Conservation (phyloP, 2,888 invertebrate genomes). For the Mellilla xanthometata region DNA sequence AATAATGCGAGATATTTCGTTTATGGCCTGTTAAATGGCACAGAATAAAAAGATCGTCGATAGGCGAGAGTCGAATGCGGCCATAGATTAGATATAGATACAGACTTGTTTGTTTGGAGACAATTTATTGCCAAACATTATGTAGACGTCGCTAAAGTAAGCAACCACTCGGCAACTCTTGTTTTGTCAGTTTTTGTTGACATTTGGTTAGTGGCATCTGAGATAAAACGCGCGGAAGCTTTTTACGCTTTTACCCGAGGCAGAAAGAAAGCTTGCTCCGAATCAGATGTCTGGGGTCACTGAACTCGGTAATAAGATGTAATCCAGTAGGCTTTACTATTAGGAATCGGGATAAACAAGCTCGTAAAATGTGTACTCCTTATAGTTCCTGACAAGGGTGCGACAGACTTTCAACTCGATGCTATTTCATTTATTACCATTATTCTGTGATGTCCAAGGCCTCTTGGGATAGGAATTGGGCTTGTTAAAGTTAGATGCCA, state of each 20-base stretch:
- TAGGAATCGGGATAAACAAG: slow-evolving; percentile 52
- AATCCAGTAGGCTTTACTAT: slow-evolving; percentile 22
- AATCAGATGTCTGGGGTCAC: slow-evolving; percentile 21
- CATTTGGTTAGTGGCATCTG: slow-evolving; percentile 18
- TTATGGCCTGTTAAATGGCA: slow-evolving; percentile 64
- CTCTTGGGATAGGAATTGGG: slow-evolving; percentile 3
- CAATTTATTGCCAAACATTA: slow-evolving; percentile 62
- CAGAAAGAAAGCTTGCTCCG: slow-evolving; percentile 6
- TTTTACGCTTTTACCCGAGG: slow-evolving; percentile 11
- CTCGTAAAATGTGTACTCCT: slow-evolving; percentile 53
- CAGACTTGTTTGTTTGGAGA: slow-evolving; percentile 57
- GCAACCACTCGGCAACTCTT: slow-evolving; percentile 37
- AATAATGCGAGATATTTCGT: slow-evolving; percentile 53
- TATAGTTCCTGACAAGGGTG: slow-evolving; percentile 53
- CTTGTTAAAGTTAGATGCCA: slow-evolving; percentile 1
- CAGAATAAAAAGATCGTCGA: slow-evolving; percentile 69
- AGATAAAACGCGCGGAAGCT: slow-evolving; percentile 23
- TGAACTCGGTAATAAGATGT: slow-evolving; percentile 28
- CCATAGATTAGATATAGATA: slow-evolving; percentile 52
- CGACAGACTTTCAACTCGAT: slow-evolving; percentile 40
- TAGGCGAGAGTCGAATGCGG: slow-evolving; percentile 39
- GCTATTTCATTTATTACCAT: slow-evolving; percentile 33
- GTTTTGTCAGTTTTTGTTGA: slow-evolving; percentile 33
- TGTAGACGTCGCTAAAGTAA: slow-evolving; percentile 40
- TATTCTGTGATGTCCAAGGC: slow-evolving; percentile 17